These are phyloP conservation scores for Catocala sponsa DNA, from an alignment of 2,888 invertebrate genomes.

Conservation along the genomic window DNA sequence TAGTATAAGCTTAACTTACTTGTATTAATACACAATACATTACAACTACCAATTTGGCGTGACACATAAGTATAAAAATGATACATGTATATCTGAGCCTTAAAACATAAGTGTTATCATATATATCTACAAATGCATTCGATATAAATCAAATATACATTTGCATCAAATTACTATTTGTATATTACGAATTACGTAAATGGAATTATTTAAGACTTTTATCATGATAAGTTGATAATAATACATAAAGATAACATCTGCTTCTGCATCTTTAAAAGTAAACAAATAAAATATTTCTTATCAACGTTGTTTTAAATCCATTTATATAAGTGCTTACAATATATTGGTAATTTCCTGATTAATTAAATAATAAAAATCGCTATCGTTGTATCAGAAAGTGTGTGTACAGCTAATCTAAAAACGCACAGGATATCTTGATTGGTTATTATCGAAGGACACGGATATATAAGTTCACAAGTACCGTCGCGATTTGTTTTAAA, in stretches of 20 bases:
- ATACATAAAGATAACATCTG: constrained; percentile 11
- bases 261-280: constrained; percentile 3
- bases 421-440: constrained; percentile 1
- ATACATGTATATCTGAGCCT: too few relatives aligned
- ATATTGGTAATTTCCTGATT: background rate
- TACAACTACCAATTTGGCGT: too few relatives aligned
- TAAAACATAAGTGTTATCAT: too few relatives aligned
- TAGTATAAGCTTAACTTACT: too few relatives aligned
- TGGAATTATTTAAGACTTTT: background rate
- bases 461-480: constrained; percentile 8
- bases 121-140: too few relatives aligned
- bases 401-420: constrained; percentile 5
- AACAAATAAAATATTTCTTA: constrained; percentile 17
- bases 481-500: constrained; percentile 10
- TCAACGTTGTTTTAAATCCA: constrained; percentile 6
- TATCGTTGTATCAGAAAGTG: background rate
- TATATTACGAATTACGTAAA: constrained; percentile 15
- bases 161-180: background rate
- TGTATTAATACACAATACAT: too few relatives aligned
- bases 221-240: background rate
- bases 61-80: too few relatives aligned
- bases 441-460: constrained; percentile 17
- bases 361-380: background rate
- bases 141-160: too few relatives aligned
- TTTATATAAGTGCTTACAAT: background rate